Evolutionary conservation across 2,888 invertebrate species (phyloP).

Genomic region (Linnaemya tessellans): DNA sequence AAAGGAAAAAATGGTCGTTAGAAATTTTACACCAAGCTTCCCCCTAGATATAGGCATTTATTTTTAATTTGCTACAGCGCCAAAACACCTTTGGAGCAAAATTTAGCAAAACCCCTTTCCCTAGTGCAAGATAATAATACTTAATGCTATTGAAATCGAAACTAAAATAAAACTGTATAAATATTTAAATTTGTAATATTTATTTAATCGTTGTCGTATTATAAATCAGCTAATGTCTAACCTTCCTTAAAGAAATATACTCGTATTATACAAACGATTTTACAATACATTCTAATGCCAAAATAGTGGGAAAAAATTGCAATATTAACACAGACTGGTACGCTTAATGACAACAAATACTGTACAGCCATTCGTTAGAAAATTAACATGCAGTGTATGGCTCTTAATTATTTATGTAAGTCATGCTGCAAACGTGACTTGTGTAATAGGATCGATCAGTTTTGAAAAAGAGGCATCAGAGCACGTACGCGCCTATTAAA

Average conservation of each 20-base stretch:
- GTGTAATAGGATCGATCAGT: constrained; percentile 22
- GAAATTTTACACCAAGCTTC: too few species aligned
- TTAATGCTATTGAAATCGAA: neutral
- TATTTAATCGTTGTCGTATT: neutral
- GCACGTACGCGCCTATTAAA: constrained; percentile 3
- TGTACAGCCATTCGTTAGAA: neutral
- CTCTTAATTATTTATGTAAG: constrained; percentile 38
- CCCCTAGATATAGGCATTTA: too few species aligned
- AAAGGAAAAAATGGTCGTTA: too few species aligned
- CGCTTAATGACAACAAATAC: neutral
- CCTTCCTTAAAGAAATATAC: neutral
- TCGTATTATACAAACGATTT: neutral
- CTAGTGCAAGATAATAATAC: neutral
- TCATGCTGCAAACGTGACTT: constrained; percentile 49
- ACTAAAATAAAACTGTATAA: neutral
- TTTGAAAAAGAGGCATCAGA: neutral
- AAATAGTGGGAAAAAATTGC: constrained; percentile 6
- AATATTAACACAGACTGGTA: neutral
- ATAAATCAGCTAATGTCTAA: constrained; percentile 13
- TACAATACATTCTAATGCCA: neutral
- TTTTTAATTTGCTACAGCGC: too few species aligned
- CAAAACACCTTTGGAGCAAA: too few species aligned
- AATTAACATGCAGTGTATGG: neutral
- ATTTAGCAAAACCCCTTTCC: neutral
- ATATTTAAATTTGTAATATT: neutral